Conservation (phyloP, 2,797 vertebrate species). For the Girardinus metallicus region DNA sequence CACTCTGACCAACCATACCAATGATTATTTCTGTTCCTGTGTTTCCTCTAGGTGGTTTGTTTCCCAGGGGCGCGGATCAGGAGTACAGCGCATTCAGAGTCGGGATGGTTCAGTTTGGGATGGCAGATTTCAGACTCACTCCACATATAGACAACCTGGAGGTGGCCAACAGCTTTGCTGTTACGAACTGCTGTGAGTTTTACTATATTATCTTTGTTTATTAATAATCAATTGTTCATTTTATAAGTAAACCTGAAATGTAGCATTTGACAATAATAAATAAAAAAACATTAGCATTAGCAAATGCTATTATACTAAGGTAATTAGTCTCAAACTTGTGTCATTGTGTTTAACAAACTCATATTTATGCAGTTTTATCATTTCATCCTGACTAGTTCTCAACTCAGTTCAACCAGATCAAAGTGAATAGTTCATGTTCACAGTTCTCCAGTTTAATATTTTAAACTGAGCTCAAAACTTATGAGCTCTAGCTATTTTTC, state of each 20-base stretch:
- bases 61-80: conserved; percentile 92
- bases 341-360: not conserved
- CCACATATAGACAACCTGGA: conserved; percentile 95
- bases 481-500: not conserved
- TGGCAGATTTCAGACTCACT: conserved; percentile 90
- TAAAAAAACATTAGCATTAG: not conserved
- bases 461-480: not conserved
- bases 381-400: not conserved
- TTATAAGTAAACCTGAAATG: not conserved
- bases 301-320: not conserved
- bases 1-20: not conserved
- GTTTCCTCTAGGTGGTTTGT: conserved; percentile 85
- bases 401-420: not conserved
- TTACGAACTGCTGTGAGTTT: conserved; percentile 95
- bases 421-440: not conserved
- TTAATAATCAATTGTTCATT: not conserved
- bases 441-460: not conserved
- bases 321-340: not conserved
- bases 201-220: not conserved
- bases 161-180: conserved; percentile 94
- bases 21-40: conserved; percentile 8
- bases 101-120: conserved; percentile 92
- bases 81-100: conserved; percentile 95
- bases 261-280: no score
- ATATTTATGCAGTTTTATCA: not conserved